Evolutionary conservation across 2,888 invertebrate species (phyloP), one percentile per base, ranked within the genome.

Genomic region (Sphaerophoria taeniata): DNA sequence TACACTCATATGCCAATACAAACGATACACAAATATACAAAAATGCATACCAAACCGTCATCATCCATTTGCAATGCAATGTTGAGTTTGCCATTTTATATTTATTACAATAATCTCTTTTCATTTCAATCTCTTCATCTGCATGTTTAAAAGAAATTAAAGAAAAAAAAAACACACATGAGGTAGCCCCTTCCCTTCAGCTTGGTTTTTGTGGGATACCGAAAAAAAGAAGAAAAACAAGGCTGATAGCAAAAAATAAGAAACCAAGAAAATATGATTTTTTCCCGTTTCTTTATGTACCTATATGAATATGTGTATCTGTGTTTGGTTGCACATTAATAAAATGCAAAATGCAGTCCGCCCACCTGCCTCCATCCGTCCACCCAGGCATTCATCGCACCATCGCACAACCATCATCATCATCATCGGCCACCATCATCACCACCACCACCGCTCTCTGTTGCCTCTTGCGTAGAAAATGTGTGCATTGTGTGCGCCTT

Each of bases 291-390:
- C 36, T 73, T 45, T 70, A 33, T 53, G 56, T 75, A 53, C 24
- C 24, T 58, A 49, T 9, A 33, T 47, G 31, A 14, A 12, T 49
- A 43, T 34, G 51, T 67, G 43, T 16, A 43, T 65, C 47, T 81
- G 80, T 85, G 73, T 81, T 80, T 9, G 61, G 77, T 39, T 85
- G 81, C 81, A 77, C 73, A 81, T 85, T 81, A 81, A 85, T 81
- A 81, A 85, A 76, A 81, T 81, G 76, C 69, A 76, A 85, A 85
- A 85, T 81, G 85, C 72, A 85, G 70, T 81, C 81, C 85, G 73
- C 85, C 85, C 73, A 85, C 81, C 81, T 85, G 73, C 81, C 85
- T 73, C 67, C 80, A 69, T 69, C 63, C 76, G 67, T 84, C 75
- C 75, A 65, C 74, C 84, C 36, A 78, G 47, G 34, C 65, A 82